Base-by-base conservation (phyloP, 2,797 vertebrate genomes). In the Neolamprologus multifasciatus region DNA sequence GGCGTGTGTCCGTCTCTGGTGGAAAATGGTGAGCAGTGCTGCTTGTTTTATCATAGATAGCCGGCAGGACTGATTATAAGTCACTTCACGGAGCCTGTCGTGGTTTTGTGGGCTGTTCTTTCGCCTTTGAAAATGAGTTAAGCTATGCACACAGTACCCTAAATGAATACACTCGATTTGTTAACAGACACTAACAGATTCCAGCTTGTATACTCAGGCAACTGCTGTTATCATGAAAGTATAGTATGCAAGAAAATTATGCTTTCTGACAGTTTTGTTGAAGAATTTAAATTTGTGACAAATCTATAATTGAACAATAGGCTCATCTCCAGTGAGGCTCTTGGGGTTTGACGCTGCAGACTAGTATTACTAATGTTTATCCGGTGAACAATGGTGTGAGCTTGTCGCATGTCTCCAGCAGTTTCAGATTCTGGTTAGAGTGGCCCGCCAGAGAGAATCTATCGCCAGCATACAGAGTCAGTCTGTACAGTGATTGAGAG, bases 41-140 rank as follows among this genome's bases (percentile, higher is more conserved):
- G 26, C 26, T 31, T n/a, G 59, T 83, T 83, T 78, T 74, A 76
- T 38, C 62, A 5, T 67, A 83, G 54, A 78, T 38, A 74, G 33
- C 26, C 31, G 16, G 31, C 55, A 51, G 31, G 31, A 26, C 10
- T 26, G 8, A 43, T n/a, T 45, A 26, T 71, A 55, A 54, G 50
- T 31, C 8, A 45, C 21, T 40, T 59, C 52, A 50, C 0, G 0
- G 82, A 50, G n/a, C 45, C 19, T 62, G 12, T 23, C 33, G 26
- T 36, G 81, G 52, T 84, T 80, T 81, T 14, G 31, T 51, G 23
- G 74, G 80, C 80, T 48, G 23, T 19, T 76, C n/a, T 40, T 82
- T 62, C 29, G 16, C 74, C 26, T 71, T 33, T 19, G 29, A 57
- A 62, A 81, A 77, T 77, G 50, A 51, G 17, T 29, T 31, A 1